phyloP scores from a whole-genome alignment of 2,888 invertebrate genomes.

The Panorpa germanica region DNA sequence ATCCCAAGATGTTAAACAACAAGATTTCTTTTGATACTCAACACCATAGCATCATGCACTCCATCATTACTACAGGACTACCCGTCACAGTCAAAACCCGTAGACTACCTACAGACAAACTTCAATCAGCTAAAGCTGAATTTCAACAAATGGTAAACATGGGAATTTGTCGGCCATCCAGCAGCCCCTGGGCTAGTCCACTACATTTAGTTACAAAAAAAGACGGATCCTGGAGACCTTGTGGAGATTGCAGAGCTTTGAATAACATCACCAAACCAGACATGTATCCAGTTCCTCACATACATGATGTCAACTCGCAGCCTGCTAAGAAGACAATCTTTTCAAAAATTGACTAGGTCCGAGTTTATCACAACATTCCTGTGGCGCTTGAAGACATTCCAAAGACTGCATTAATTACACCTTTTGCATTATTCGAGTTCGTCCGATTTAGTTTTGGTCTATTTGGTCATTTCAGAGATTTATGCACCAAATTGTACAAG shows the following conservation, averaged over 20 bases:
- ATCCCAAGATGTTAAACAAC: too few relatives aligned
- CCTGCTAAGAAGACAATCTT: conserved; percentile 16
- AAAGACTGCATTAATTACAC: conserved; percentile 20
- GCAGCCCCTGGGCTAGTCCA: conserved; percentile 21
- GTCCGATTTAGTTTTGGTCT: conserved; percentile 17
- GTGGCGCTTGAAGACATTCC: conserved; percentile 15
- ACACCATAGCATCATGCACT: too few relatives aligned
- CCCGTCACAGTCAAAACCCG: too few relatives aligned
- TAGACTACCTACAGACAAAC: too few relatives aligned
- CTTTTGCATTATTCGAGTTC: conserved; percentile 20
- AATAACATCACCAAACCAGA: conserved; percentile 18
- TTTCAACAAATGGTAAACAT: conserved; percentile 18
- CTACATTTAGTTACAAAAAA: conserved; percentile 17
- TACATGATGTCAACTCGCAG: conserved; percentile 16
- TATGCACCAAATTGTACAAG: conserved; percentile 16
- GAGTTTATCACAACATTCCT: conserved; percentile 18
- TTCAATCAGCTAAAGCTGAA: conserved; percentile 17
- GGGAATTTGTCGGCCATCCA: conserved; percentile 22
- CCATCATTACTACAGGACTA: too few relatives aligned
- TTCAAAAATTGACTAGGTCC: conserved; percentile 15
- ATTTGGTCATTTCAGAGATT: conserved; percentile 19
- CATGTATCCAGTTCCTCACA: conserved; percentile 17
- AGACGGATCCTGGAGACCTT: conserved; percentile 17
- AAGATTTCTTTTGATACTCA: too few relatives aligned
- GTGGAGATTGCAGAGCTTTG: conserved; percentile 18